Conservation (phyloP, 2,888 invertebrate genomes). For the Melolontha melolontha region DNA sequence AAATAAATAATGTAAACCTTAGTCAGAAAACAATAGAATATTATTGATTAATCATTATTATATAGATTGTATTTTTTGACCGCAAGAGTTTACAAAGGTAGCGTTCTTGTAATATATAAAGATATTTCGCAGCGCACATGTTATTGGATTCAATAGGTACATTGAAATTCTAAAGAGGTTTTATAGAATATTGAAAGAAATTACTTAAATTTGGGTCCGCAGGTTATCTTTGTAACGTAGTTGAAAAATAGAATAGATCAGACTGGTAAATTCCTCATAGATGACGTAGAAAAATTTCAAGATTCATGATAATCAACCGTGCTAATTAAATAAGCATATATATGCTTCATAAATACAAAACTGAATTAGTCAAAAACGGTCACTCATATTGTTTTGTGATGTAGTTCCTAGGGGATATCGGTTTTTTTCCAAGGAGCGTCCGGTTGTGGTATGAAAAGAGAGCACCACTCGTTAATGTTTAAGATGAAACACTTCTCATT, state of each 20-base stretch:
- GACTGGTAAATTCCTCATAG: conserved; percentile 18
- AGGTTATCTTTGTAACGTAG: not conserved
- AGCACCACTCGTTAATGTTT: not conserved
- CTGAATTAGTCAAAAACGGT: conserved; percentile 29
- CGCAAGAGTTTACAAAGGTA: too few relatives aligned
- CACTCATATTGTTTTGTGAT: conserved; percentile 23
- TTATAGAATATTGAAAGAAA: too few relatives aligned
- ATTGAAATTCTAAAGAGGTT: too few relatives aligned
- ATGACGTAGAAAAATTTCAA: conserved; percentile 28
- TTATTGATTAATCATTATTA: too few relatives aligned
- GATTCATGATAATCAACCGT: conserved; percentile 21
- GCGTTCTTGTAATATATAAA: too few relatives aligned
- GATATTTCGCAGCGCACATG: too few relatives aligned
- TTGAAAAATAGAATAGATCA: not conserved
- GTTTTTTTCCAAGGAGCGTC: not conserved
- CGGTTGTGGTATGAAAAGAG: conserved; percentile 25
- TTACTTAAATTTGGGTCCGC: too few relatives aligned
- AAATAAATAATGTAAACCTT: too few relatives aligned
- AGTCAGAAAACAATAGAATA: too few relatives aligned
- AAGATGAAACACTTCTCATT: conserved; percentile 26
- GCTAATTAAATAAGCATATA: conserved; percentile 30
- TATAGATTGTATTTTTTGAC: too few relatives aligned
- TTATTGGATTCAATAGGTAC: too few relatives aligned
- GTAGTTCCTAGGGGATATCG: conserved; percentile 27
- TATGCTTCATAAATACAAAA: conserved; percentile 24